These are phyloP conservation scores for Thyatira batis DNA, from an alignment of 2,888 invertebrate genomes.

Conservation along the genomic window DNA sequence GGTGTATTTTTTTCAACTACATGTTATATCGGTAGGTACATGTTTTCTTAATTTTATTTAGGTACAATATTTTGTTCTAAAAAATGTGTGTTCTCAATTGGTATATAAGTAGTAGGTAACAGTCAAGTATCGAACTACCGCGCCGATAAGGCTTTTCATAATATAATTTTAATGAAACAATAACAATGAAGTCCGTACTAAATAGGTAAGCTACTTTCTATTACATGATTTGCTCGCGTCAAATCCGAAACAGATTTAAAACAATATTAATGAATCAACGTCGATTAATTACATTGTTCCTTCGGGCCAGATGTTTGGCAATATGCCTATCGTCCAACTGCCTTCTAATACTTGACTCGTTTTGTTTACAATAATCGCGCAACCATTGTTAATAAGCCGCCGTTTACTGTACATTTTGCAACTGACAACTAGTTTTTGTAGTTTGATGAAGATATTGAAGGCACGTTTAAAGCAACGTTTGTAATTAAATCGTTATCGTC, in stretches of 20 bases:
- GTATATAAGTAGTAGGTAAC: too few relatives aligned
- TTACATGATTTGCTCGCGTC: not conserved
- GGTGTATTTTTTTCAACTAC: too few relatives aligned
- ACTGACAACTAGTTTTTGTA: slow-evolving; percentile 65
- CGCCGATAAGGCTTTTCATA: too few relatives aligned
- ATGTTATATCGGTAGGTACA: too few relatives aligned
- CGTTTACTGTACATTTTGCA: slow-evolving; percentile 62
- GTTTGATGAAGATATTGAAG: slow-evolving; percentile 68
- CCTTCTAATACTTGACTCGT: slow-evolving; percentile 44
- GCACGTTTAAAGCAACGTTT: slow-evolving; percentile 15
- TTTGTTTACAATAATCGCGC: slow-evolving; percentile 64
- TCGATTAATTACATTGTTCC: slow-evolving; percentile 47
- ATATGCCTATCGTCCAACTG: slow-evolving; percentile 4
- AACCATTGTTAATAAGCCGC: slow-evolving; percentile 61
- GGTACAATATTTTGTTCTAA: too few relatives aligned
- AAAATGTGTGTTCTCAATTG: too few relatives aligned
- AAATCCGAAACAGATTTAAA: slow-evolving; percentile 37
- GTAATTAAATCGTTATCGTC: slow-evolving; percentile 33
- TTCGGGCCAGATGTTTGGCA: slow-evolving; percentile 12
- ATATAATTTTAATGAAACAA: too few relatives aligned
- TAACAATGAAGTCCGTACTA: too few relatives aligned
- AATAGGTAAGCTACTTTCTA: not conserved
- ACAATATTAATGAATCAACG: slow-evolving; percentile 39
- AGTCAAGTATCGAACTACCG: too few relatives aligned
- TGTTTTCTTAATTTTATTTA: too few relatives aligned